Evolutionary conservation across 2,113 vertebrate species (phyloP), one percentile per base, ranked within the genome.

Genomic region (Piprites chloris): DNA sequence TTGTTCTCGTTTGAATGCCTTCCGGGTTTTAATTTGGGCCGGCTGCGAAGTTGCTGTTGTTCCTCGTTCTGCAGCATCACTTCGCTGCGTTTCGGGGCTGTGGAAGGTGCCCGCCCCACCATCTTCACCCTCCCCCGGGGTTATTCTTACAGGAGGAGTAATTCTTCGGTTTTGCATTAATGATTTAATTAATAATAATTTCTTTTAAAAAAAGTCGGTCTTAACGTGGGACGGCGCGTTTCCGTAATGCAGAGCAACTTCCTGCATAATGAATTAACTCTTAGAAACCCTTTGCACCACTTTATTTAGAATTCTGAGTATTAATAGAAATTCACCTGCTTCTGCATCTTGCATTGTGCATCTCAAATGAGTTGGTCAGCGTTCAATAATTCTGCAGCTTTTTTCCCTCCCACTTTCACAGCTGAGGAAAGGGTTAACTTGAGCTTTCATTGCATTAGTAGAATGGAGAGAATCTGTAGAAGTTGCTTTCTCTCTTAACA

Each of bases 331-430:
- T 42, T 27, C 11, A 6, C 28, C 0, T 61, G 56, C n/a, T 42
- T 61, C 5, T 0, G 0, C 46, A 3, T 41, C 37, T 53, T 30
- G 0, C 21, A 4, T 42, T 58, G 20, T 53, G 9, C 5, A 0
- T 62, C 6, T 65, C 4, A 41, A 42, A 50, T 33, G 15, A 63
- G 7, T 65, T 52, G 37, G 4, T 66, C 4, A 14, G 32, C 62
- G 77, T 22, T 23, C 37, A 76, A 47, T 27, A n/a, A 42, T 42
- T 66, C 19, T 46, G 47, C 50, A 78, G 62, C 63, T 86, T 61
- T 39, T 63, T 58, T 33, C 6, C 0, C 2, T 42, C 32, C 1
- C 0, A 0, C 69, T 86, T 67, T 24, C 9, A 0, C 32, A 15
- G 17, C 12, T 39, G 32, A 75, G 7, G 30, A 44, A 24, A 10